Conservation (phyloP, 2,113 vertebrate species). For the Albula goreensis region DNA sequence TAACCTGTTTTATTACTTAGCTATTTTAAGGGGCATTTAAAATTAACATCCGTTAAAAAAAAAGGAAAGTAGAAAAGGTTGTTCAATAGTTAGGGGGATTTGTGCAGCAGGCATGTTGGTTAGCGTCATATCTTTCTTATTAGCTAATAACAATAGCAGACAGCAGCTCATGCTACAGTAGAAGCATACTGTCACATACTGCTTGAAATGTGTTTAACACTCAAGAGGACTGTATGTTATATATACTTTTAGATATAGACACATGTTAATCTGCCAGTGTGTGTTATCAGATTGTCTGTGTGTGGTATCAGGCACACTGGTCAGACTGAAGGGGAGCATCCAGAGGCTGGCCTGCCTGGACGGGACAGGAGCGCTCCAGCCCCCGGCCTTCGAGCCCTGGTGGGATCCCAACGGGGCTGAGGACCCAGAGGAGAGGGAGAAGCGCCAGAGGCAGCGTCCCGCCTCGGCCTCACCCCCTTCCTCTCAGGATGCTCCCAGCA, state of each 20-base stretch:
- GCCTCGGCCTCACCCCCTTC: constrained; percentile 84
- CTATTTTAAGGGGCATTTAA: too few relatives aligned
- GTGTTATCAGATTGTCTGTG: not conserved
- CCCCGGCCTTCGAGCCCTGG: constrained; percentile 86
- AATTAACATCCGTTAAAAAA: too few relatives aligned
- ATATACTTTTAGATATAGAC: not conserved
- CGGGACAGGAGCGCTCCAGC: constrained; percentile 78
- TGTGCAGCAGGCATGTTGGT: too few relatives aligned
- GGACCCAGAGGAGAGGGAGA: constrained; percentile 89
- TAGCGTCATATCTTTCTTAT: too few relatives aligned
- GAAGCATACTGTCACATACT: too few relatives aligned
- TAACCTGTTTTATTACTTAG: too few relatives aligned
- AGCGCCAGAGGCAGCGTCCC: constrained; percentile 77
- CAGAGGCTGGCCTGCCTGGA: constrained; percentile 91
- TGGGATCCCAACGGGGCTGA: constrained; percentile 84
- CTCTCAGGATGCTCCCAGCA: constrained; percentile 89
- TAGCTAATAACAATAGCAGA: too few relatives aligned
- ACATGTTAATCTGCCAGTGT: not conserved
- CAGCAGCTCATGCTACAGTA: too few relatives aligned
- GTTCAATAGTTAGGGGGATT: too few relatives aligned
- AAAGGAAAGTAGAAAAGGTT: too few relatives aligned
- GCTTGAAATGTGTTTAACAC: too few relatives aligned
- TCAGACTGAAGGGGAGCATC: constrained; percentile 87
- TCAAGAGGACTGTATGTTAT: too few relatives aligned
- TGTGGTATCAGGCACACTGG: constrained; percentile 76